phyloP scores from a whole-genome alignment of 2,797 vertebrate genomes.

The Hapalemur alaotrensis region DNA sequence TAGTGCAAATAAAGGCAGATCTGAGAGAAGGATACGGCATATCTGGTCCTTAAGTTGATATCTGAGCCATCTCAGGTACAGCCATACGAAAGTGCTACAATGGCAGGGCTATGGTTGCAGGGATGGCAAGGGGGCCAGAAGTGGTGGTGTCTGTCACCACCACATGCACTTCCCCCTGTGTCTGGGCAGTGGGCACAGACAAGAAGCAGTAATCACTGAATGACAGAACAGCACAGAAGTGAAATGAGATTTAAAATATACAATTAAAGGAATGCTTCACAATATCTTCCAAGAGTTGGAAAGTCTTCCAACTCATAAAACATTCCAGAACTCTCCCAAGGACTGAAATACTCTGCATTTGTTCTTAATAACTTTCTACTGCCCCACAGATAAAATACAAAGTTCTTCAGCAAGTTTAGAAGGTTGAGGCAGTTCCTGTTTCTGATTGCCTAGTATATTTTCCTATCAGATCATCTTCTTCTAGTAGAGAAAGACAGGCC shows the following conservation, averaged over 20 bases:
- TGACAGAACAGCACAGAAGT: not conserved
- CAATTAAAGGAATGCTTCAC: not conserved
- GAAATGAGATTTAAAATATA: not conserved
- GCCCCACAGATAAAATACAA: not conserved
- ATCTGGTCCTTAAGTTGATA: not conserved
- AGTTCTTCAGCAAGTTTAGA: not conserved
- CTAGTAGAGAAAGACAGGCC: not conserved
- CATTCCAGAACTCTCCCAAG: not conserved
- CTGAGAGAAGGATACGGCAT: not conserved
- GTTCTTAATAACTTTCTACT: not conserved
- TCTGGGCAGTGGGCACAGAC: not conserved
- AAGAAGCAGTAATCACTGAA: not conserved
- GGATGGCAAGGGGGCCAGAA: not conserved
- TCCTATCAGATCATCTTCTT: not conserved
- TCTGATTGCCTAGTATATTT: not conserved
- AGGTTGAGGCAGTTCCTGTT: not conserved
- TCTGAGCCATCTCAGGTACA: not conserved
- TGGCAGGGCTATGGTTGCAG: not conserved
- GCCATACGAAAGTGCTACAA: not conserved
- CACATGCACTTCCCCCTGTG: no score
- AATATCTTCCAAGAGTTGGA: not conserved
- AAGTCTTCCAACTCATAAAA: not conserved
- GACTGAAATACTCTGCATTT: not conserved
- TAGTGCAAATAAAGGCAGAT: not conserved
- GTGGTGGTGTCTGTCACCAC: not conserved